These are phyloP conservation scores for Daphoenositta chrysoptera DNA, from an alignment of 2,113 vertebrate genomes.

Conservation along the genomic window DNA sequence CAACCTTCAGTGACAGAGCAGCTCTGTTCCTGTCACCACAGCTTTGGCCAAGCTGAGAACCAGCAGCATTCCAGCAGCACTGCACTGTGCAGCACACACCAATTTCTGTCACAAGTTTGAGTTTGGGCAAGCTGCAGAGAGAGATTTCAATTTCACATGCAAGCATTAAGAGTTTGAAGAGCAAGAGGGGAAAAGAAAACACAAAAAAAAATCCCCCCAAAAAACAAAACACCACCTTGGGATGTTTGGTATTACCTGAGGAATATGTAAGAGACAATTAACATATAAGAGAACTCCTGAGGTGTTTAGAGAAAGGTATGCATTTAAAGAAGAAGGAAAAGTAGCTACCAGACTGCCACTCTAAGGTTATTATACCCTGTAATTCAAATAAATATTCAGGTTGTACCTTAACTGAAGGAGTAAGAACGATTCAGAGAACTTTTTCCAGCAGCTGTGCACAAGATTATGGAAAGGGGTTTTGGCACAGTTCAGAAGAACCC, in stretches of 20 bases:
- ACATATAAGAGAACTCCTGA: neutral
- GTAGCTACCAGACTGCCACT: neutral
- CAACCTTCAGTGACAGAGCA: neutral
- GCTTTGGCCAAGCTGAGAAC: neutral
- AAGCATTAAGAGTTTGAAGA: neutral
- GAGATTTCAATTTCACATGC: neutral
- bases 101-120: neutral
- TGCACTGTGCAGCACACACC: neutral
- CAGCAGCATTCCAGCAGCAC: neutral
- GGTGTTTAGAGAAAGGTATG: neutral
- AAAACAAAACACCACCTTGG: neutral
- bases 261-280: neutral
- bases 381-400: neutral
- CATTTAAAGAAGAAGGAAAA: neutral
- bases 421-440: neutral
- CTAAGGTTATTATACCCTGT: neutral
- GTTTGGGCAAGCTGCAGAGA: neutral
- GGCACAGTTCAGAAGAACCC: neutral
- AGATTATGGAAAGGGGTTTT: neutral
- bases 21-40: neutral
- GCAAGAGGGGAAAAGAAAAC: neutral
- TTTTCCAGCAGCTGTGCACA: neutral
- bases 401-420: neutral
- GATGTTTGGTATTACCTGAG: neutral
- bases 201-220: rapidly evolving